A percentile compares a stretch with the other conserved stretches of the same genome.
These are phyloP conservation scores for Rhaphigaster nebulosa DNA, from an alignment of 2,888 invertebrate genomes.

Conservation along the genomic window DNA sequence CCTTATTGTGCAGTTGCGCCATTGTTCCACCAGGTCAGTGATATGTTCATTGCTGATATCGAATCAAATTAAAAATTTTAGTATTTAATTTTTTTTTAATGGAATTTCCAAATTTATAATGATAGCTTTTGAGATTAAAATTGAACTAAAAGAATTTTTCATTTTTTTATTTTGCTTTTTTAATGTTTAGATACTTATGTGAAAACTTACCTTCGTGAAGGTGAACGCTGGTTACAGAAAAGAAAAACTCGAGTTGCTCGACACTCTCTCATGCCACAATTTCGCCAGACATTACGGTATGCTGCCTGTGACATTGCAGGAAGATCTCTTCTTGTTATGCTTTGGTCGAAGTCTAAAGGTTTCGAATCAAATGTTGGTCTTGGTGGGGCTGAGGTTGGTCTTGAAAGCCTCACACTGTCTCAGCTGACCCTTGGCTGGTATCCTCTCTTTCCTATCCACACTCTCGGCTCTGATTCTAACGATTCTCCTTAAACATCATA, in stretches of 20 bases:
- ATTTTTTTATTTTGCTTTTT: not conserved
- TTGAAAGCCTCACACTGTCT: constrained; percentile 85
- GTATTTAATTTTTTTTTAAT: not conserved
- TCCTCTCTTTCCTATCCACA: constrained; percentile 89
- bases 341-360: constrained; percentile 82
- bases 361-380: constrained; percentile 86
- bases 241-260: constrained; percentile 89
- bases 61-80: no score
- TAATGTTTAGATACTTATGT: constrained; percentile 86
- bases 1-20: no score
- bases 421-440: constrained; percentile 92
- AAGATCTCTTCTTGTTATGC: constrained; percentile 88
- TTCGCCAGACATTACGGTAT: constrained; percentile 90
- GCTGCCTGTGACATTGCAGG: constrained; percentile 71
- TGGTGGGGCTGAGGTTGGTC: constrained; percentile 88
- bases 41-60: no score
- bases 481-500: constrained; percentile 71
- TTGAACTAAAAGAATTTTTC: not conserved
- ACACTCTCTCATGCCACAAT: constrained; percentile 86
- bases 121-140: not conserved
- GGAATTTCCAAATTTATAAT: not conserved
- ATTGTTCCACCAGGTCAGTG: no score
- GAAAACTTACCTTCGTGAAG: constrained; percentile 91
- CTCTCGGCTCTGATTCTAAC: constrained; percentile 79
- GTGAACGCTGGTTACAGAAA: constrained; percentile 90